Evolutionary conservation across 53 echinoderm and acorn worm genomes (phyloP), one percentile per base, ranked within the genome.

Genomic region (Astropecten irregularis): DNA sequence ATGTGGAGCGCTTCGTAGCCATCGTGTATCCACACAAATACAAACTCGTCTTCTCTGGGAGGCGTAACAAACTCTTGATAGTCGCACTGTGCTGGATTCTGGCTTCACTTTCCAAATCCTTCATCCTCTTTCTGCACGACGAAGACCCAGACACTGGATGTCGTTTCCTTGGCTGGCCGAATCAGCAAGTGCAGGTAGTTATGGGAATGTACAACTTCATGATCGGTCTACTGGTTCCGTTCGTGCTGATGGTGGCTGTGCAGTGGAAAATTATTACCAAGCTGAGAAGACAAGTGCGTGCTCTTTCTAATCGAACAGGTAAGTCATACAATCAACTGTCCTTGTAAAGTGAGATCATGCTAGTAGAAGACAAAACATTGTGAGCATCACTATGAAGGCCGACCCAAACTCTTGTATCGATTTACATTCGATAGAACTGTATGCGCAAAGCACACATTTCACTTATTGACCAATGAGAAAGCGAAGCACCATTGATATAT

Each of bases 21-120:
- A n/a, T n/a, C n/a, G n/a, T n/a, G n/a, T n/a, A n/a, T 73, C 95
- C 95, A 0, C 47, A 68, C 58, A 84, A 85, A 51, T 95, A 92
- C 68, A 88, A 95, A 52, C 26, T 28, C 2, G 16, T 92, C 36
- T 95, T 95, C 72, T 71, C 88, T 5, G n/a, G n/a, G n/a, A 55
- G 39, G n/a, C 56, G 60, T 4, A 86, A 73, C 31, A 76, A 76
- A 27, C 15, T 35, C 38, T n/a, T 58, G 35, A 76, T 76, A 42
- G 25, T 76, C 22, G 63, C 20, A 37, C 65, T 20, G 3, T 76
- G 76, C 18, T 76, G 76, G 76, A 40, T 76, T 18, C 27, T 76
- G 27, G 76, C 56, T 28, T 9, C 15, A 1, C 16, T 58, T 16
- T 44, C 42, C 44, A 76, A 73, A 25, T 55, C 56, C 38, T 55